Percentiles rank a stretch among this genome's conserved stretches.
These are phyloP conservation scores for Ophiodon elongatus DNA, from an alignment of 2,113 vertebrate genomes.

Conservation along the genomic window DNA sequence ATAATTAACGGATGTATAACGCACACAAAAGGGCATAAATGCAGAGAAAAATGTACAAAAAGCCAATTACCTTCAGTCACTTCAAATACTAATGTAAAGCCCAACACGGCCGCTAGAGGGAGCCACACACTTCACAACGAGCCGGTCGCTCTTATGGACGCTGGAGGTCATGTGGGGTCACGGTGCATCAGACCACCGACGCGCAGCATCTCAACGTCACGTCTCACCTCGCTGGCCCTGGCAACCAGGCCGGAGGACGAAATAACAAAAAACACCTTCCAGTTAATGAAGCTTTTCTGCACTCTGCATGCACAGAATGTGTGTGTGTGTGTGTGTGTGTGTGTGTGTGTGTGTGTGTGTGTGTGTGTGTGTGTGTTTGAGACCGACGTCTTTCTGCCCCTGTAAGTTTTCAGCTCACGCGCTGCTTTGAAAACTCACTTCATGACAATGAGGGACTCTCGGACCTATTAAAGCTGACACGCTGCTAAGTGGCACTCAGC, in stretches of 20 bases:
- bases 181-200: not conserved
- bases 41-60: not conserved
- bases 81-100: not conserved
- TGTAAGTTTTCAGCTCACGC: not conserved
- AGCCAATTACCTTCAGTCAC: not conserved
- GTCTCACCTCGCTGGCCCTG: not conserved
- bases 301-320: not conserved
- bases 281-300: not conserved
- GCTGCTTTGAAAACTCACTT: not conserved
- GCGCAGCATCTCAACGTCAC: too few species aligned
- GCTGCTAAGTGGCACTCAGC: not conserved
- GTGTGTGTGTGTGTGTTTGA: not conserved
- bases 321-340: not conserved
- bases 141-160: not conserved
- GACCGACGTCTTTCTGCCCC: not conserved
- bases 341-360: too few species aligned
- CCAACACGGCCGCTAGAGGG: not conserved
- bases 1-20: not conserved
- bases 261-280: not conserved
- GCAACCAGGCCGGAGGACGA: not conserved
- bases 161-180: slow-evolving; percentile 25
- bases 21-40: not conserved
- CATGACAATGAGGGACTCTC: not conserved
- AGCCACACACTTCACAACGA: slow-evolving; percentile 14
- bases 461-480: not conserved